Conservation (phyloP, 2,888 invertebrate species). For the Caenorhabditis plicata region DNA sequence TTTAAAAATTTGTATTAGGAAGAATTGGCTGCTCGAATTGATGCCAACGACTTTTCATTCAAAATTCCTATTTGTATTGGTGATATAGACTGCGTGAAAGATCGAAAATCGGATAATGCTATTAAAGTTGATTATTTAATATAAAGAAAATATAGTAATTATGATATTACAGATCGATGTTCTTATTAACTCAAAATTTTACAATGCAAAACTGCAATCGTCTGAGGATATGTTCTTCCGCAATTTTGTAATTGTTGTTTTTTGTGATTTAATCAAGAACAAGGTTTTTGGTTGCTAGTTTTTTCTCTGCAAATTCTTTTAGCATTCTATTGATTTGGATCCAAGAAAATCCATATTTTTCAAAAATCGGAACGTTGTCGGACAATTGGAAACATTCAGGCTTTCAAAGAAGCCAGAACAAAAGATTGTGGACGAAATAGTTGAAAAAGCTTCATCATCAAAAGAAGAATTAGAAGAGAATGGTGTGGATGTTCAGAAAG, state of each 20-base stretch:
- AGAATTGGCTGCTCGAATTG: constrained; percentile 37
- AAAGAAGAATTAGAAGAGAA: background rate
- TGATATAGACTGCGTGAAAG: constrained; percentile 48
- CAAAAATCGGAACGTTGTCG: constrained; percentile 47
- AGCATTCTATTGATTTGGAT: constrained; percentile 47
- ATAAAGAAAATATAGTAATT: background rate
- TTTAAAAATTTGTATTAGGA: constrained; percentile 38
- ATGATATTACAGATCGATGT: constrained; percentile 47
- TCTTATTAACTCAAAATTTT: constrained; percentile 53
- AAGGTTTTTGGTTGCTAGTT: background rate
- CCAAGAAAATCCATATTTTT: constrained; percentile 41
- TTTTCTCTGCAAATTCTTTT: background rate
- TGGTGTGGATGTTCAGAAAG: background rate
- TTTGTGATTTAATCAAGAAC: constrained; percentile 40
- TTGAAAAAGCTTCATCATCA: too few species aligned
- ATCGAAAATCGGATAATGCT: constrained; percentile 41
- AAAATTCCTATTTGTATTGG: constrained; percentile 51
- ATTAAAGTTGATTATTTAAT: constrained; percentile 43
- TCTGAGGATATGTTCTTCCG: constrained; percentile 44
- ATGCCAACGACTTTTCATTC: constrained; percentile 29
- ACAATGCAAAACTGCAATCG: constrained; percentile 38
- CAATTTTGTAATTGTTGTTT: constrained; percentile 44
- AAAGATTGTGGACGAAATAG: constrained; percentile 22
- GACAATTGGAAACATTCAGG: constrained; percentile 40
- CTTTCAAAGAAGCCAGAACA: constrained; percentile 39